Conservation (phyloP, 2,888 invertebrate genomes). For the Yponomeuta plumbellus region DNA sequence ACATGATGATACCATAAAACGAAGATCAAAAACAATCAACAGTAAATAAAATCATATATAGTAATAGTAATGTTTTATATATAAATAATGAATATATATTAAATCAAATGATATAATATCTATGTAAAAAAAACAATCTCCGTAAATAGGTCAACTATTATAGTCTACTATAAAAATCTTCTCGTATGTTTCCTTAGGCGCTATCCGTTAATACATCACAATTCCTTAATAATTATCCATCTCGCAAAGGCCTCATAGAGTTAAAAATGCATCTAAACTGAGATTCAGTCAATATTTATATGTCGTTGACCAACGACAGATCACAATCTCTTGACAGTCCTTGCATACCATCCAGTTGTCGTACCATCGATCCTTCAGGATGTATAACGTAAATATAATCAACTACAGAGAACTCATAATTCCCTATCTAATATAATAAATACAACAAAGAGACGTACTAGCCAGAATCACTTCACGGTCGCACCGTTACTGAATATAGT, state of each 20-base stretch:
- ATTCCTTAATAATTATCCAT: conserved; percentile 76
- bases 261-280: conserved; percentile 77
- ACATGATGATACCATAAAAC: conserved; percentile 49
- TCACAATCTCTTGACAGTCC: conserved; percentile 76
- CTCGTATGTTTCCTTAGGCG: conserved; percentile 77
- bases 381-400: conserved; percentile 73
- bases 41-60: conserved; percentile 65
- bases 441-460: conserved; percentile 71
- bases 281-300: conserved; percentile 78
- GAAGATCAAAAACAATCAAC: conserved; percentile 75
- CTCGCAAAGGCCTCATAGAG: conserved; percentile 77
- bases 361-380: conserved; percentile 67
- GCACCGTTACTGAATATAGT: conserved; percentile 67
- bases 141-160: conserved; percentile 75
- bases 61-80: conserved; percentile 32
- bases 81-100: conserved; percentile 74
- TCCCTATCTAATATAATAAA: conserved; percentile 74
- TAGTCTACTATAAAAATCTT: conserved; percentile 77
- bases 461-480: conserved; percentile 72
- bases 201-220: conserved; percentile 78
- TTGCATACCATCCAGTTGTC: conserved; percentile 65
- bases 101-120: conserved; percentile 77
- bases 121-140: conserved; percentile 77
- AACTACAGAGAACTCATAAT: conserved; percentile 75
- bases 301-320: conserved; percentile 76